phyloP scores from a whole-genome alignment of 2,797 vertebrate genomes.

The Echiichthys vipera region DNA sequence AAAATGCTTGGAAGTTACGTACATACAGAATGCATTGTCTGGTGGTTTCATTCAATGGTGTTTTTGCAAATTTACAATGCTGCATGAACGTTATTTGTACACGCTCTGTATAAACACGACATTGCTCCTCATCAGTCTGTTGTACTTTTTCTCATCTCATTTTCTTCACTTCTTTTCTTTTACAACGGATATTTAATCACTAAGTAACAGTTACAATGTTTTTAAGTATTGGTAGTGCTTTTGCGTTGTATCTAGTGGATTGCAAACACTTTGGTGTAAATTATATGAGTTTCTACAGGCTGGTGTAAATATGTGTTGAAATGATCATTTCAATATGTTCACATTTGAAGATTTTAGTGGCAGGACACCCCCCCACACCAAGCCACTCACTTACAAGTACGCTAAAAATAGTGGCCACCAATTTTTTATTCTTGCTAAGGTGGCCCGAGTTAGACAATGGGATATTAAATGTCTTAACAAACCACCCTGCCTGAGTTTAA shows the following conservation, averaged over 20 bases:
- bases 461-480: not conserved
- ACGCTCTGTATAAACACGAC: not conserved
- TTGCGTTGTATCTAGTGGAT: not conserved
- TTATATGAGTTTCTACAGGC: not conserved
- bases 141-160: not conserved
- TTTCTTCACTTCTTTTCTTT: not conserved
- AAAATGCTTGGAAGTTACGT: not conserved
- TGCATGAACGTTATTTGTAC: not conserved
- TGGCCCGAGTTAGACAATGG: not conserved
- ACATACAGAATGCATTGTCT: not conserved
- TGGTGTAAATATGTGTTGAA: not conserved
- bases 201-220: not conserved
- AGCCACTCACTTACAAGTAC: too few species aligned
- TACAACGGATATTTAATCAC: not conserved
- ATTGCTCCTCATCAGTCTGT: not conserved
- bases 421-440: not conserved
- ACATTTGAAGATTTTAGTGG: slow-evolving; percentile 4
- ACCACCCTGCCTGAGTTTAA: too few species aligned
- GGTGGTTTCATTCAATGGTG: not conserved
- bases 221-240: not conserved
- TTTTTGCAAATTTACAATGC: not conserved
- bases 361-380: too few species aligned
- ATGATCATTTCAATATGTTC: not conserved
- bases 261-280: not conserved
- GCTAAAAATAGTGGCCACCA: not conserved